Evolutionary conservation across 2,797 vertebrate species (phyloP).

Genomic region (Gadopsis bispinosus): DNA sequence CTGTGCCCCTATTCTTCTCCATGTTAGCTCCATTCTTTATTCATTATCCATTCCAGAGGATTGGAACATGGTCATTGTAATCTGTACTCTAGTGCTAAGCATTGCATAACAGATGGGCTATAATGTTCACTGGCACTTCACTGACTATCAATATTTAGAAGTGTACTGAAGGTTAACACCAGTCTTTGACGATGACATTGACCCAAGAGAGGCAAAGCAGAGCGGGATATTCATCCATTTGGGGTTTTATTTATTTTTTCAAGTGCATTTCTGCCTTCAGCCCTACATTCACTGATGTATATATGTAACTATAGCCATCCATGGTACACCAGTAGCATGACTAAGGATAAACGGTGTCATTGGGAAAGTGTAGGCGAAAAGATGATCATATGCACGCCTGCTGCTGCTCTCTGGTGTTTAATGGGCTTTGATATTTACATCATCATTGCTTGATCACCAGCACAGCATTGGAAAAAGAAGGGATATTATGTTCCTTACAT

Average conservation of each 20-base stretch:
- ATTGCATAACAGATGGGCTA: constrained; percentile 76
- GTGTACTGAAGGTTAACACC: constrained; percentile 76
- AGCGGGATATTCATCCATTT: constrained; percentile 65
- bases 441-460: constrained; percentile 23
- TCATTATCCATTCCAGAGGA: constrained; percentile 58
- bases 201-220: constrained; percentile 51
- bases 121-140: constrained; percentile 73
- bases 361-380: constrained; percentile 31
- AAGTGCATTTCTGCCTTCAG: constrained; percentile 54
- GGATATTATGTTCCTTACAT: neutral
- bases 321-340: constrained; percentile 4
- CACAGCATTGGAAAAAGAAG: constrained; percentile 21
- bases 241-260: constrained; percentile 52
- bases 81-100: constrained; percentile 63
- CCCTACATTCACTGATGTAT: constrained; percentile 22
- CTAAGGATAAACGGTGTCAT: constrained; percentile 38
- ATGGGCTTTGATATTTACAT: constrained; percentile 42
- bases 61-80: constrained; percentile 74
- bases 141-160: constrained; percentile 68
- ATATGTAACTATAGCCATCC: too few species aligned
- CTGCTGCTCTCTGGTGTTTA: constrained; percentile 3
- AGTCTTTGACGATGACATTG: constrained; percentile 68
- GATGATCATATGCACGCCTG: constrained; percentile 17
- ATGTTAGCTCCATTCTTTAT: constrained; percentile 68
- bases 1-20: constrained; percentile 42